Base-by-base conservation (phyloP, 2,888 invertebrate genomes). In the Odontothrips loti region DNA sequence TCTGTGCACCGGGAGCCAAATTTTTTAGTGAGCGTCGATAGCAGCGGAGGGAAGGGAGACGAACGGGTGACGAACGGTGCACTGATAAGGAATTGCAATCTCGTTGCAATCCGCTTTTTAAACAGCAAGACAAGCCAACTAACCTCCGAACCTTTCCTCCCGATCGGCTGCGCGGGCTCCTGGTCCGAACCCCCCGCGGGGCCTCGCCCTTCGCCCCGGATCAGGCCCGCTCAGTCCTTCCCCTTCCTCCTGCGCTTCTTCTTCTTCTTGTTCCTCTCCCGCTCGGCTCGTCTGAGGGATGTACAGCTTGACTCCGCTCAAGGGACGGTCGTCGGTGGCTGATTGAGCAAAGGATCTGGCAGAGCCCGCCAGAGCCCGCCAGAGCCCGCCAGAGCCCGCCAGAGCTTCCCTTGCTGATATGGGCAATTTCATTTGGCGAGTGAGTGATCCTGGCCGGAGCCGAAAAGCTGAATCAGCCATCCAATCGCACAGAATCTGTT, bases 361-460 rank as follows among this genome's bases (percentile, higher is more conserved):
- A 75, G 68, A 12, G 34, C 3, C 34, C 34, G 34, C 3, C 34
- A 2, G 34, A 43, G 34, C 34, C 34, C 34, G 6, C 3, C 34
- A 6, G 34, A 43, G 34, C 34, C 34, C 34, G 34, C 3, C 34
- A 6, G 34, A 43, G 34, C 2, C 3, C 34, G 34, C 3, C 68
- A 75, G 11, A 75, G 68, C 68, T 27, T 43, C 34, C 68, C 68
- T 27, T 75, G 68, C 68, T 75, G 68, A 75, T 75, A 75, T 75
- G 68, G 68, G 68, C 68, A 75, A 75, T 75, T 75, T 75, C 68
- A 75, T 75, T 75, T 75, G 68, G 68, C 68, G 68, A 27, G 23
- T 27, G 68, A 75, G 68, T 75, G 68, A 75, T 75, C 68, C 68
- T 58, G 58, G 58, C 23, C 23, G 23, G 0, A 23, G 23, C 68